Evolutionary conservation across 2,888 invertebrate genomes (phyloP), one percentile per base, ranked within the genome.

Genomic region (Ctena decussata): DNA sequence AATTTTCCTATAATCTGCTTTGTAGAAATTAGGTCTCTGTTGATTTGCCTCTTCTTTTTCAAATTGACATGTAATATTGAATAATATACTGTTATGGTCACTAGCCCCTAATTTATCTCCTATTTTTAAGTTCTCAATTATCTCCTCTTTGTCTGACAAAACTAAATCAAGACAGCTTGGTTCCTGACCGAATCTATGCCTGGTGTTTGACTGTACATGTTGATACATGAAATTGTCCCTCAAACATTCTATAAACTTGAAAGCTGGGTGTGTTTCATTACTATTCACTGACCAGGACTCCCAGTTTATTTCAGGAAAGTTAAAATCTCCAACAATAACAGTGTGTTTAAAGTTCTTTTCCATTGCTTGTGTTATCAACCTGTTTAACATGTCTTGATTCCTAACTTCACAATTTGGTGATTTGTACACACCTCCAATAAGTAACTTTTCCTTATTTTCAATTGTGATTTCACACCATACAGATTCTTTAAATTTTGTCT

Each of bases 301-400:
- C 70, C 70, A 70, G 27, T 78, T 49, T n/a, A 78, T 71, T 32
- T 65, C 77, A n/a, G 77, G 77, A n/a, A 78, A 71, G n/a, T 78
- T 70, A 78, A 78, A 77, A 72, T 79, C 78, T 12, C 77, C 70
- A 1, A 70, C 49, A 69, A 77, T 70, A 0, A 77, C 37, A 11
- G 35, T 15, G n/a, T 77, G 65, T n/a, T 77, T 70, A 39, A 35
- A 39, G 1, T 30, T 37, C 12, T 30, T 71, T 69, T 57, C 39
- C n/a, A 32, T n/a, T 24, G 53, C 77, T 57, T 60, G 35, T 60
- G 32, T 24, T 24, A 57, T 37, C 21, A 76, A 12, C 12, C 37
- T 35, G n/a, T 53, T 37, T 32, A 77, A 70, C 21, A 15, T 8
- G 12, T 44, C 49, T n/a, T 70, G 69, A 37, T 77, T 77, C 12